Conservation (phyloP, 2,797 vertebrate genomes). For the Sphenodon punctatus region DNA sequence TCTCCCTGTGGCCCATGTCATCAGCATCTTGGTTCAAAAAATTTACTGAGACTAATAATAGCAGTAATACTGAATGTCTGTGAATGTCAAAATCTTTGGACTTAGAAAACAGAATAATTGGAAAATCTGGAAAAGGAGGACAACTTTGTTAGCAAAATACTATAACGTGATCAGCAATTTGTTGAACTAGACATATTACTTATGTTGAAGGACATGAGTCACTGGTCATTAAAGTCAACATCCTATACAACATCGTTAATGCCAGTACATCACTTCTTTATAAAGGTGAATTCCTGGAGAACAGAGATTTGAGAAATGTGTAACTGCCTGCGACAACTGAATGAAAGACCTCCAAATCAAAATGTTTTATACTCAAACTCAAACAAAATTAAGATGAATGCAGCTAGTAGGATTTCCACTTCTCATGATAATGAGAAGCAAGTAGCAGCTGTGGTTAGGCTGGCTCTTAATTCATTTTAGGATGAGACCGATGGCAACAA, state of each 20-base stretch:
- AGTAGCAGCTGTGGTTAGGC: neutral
- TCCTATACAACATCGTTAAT: neutral
- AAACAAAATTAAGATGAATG: neutral
- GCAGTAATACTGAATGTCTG: neutral
- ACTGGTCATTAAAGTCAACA: neutral
- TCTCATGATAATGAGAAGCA: neutral
- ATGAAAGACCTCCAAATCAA: neutral
- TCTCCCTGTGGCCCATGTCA: neutral
- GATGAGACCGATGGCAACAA: neutral
- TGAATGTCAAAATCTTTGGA: neutral
- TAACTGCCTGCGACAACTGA: neutral
- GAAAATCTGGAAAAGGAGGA: neutral
- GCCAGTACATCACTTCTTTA: neutral
- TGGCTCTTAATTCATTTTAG: neutral
- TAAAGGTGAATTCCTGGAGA: neutral
- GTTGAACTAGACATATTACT: neutral
- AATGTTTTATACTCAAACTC: neutral
- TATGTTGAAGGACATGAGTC: slow-evolving; percentile 15
- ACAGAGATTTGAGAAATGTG: neutral
- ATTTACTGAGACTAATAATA: neutral
- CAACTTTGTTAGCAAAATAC: neutral
- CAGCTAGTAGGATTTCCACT: neutral
- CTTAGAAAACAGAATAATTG: neutral
- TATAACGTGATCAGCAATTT: neutral
- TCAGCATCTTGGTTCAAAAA: neutral